Conservation (phyloP, 2,888 invertebrate species). For the Agrochola macilenta region DNA sequence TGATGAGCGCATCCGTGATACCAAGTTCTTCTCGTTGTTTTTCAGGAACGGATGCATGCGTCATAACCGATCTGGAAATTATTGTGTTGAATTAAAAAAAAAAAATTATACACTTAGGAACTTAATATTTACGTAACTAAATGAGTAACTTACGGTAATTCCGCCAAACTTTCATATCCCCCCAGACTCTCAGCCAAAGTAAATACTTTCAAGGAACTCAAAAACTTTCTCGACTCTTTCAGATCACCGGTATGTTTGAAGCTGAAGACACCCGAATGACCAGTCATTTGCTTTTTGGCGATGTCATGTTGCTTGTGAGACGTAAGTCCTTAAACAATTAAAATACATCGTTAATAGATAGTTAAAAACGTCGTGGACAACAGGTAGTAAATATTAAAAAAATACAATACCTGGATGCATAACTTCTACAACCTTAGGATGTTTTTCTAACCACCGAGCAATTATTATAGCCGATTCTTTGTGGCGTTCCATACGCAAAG, state of each 20-base stretch:
- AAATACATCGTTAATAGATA: slow-evolving; percentile 4
- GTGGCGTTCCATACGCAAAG: slow-evolving; percentile 97
- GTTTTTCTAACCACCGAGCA: slow-evolving; percentile 95
- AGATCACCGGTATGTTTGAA: slow-evolving; percentile 96
- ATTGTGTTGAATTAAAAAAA: not conserved
- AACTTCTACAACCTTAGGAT: slow-evolving; percentile 95
- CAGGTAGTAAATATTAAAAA: not conserved
- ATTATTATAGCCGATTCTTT: slow-evolving; percentile 94
- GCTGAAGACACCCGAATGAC: slow-evolving; percentile 98
- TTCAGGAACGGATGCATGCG: slow-evolving; percentile 97
- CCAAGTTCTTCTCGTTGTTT: slow-evolving; percentile 93
- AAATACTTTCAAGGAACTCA: slow-evolving; percentile 94
- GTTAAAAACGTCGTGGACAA: not conserved
- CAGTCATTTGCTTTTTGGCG: slow-evolving; percentile 94
- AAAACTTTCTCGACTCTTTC: slow-evolving; percentile 93
- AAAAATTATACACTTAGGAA: not conserved
- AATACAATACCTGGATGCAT: slow-evolving; percentile 93
- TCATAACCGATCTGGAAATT: slow-evolving; percentile 95
- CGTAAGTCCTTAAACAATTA: slow-evolving; percentile 91
- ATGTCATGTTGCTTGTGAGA: slow-evolving; percentile 96
- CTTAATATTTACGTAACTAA: not conserved
- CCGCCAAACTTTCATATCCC: slow-evolving; percentile 98
- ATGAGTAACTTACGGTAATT: slow-evolving; percentile 94
- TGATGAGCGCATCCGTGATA: slow-evolving; percentile 95
- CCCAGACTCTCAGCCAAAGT: slow-evolving; percentile 98